These are phyloP conservation scores for Eupithecia pulchellata DNA, from an alignment of 2,888 invertebrate species.

Conservation along the genomic window DNA sequence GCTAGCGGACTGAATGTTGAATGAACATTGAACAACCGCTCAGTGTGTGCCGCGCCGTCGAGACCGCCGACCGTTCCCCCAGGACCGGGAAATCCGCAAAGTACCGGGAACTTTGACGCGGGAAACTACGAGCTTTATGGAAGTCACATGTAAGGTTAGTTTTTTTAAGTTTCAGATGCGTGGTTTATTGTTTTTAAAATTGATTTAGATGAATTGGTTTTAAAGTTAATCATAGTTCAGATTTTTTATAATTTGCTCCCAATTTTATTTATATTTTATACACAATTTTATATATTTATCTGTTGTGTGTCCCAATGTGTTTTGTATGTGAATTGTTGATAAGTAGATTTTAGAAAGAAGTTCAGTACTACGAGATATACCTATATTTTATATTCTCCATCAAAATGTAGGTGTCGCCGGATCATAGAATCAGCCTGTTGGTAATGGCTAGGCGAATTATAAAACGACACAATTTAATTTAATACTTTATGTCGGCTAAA, in stretches of 20 bases:
- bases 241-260: not conserved
- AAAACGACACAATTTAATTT: no score
- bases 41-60: conserved; percentile 78
- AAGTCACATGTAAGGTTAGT: conserved; percentile 38
- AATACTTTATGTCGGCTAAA: no score
- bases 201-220: not conserved
- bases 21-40: conserved; percentile 65
- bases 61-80: conserved; percentile 63
- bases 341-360: no score
- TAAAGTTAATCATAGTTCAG: not conserved
- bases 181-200: not conserved
- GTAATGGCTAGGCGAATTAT: no score
- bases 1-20: conserved; percentile 69
- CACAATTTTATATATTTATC: no score
- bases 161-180: not conserved
- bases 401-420: no score
- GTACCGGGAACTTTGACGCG: conserved; percentile 58
- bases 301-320: no score
- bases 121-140: conserved; percentile 48
- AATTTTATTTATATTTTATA: no score
- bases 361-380: no score
- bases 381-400: no score
- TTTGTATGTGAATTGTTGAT: no score
- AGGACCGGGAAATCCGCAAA: conserved; percentile 62
- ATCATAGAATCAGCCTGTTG: no score